Evolutionary conservation across 2,888 invertebrate species (phyloP).

Genomic region (Gerris lacustris): DNA sequence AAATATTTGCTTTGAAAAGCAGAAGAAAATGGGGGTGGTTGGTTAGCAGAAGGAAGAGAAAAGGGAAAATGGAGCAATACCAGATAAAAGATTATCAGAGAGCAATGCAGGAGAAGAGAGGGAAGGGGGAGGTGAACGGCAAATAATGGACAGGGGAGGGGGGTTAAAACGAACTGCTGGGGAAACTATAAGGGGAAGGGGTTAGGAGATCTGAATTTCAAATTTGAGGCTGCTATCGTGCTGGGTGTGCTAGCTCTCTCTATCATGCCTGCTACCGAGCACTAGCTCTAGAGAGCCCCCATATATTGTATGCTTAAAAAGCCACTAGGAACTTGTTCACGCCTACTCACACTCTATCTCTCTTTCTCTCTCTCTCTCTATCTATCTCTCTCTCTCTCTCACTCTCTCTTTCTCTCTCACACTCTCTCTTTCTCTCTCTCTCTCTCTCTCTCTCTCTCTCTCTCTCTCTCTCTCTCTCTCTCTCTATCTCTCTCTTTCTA

Average conservation of each 20-base stretch:
- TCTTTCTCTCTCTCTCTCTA: constrained; percentile 19
- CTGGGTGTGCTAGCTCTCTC: too few relatives aligned
- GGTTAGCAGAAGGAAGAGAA: background rate
- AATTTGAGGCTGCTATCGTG: background rate
- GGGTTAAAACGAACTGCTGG: background rate
- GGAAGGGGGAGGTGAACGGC: background rate
- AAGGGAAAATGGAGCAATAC: background rate
- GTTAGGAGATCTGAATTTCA: background rate
- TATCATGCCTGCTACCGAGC: too few relatives aligned
- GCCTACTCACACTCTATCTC: constrained; percentile 8
- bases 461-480: too few relatives aligned
- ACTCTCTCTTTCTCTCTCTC: constrained; percentile 10
- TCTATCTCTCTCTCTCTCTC: background rate
- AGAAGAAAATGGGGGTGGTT: too few relatives aligned
- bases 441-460: background rate
- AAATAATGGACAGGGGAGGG: constrained; percentile 1
- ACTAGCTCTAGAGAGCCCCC: background rate
- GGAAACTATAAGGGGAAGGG: background rate
- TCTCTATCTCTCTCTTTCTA: background rate
- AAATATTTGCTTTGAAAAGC: too few relatives aligned
- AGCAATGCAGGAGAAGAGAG: background rate
- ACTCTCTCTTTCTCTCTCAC: constrained; percentile 17
- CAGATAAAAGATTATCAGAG: constrained; percentile 1
- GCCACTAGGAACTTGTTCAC: constrained; percentile 10
- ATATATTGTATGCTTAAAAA: constrained; percentile 2